Base-by-base conservation (phyloP, 2,113 vertebrate genomes). In the Ctenomys sociabilis region DNA sequence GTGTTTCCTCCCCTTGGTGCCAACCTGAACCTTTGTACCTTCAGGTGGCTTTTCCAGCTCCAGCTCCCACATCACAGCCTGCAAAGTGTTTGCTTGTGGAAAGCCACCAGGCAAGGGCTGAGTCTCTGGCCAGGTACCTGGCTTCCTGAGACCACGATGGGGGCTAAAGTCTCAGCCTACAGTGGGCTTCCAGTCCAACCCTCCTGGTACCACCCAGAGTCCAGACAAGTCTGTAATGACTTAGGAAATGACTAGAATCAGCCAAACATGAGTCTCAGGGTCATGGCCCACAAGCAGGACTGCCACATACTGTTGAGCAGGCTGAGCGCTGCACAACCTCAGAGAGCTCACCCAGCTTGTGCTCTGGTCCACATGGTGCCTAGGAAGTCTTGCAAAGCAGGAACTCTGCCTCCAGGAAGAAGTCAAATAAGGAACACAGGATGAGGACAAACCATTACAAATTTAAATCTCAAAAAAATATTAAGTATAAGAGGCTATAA, bases 1-100 rank as follows among this genome's bases (percentile, higher is more conserved):
- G 43, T 70, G 28, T 91, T 87, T 95, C 77, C 82, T 89, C 68
- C 63, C 91, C 75, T 73, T 8, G 2, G 70, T 81, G 68, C 86
- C 89, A 87, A 49, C 82, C 85, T 87, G 86, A 95, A 89, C 75
- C 32, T 43, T 21, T 63, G 43, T 89, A 84, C 85, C 32, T 95
- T 72, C 13, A 12, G 19, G 75, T 32, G 59, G 87, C 14, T 81
- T 84, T 86, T 77, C 4, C 0, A 83, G 32, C 35, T 81, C 77
- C 7, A 4, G 43, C 19, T 40, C 68, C 81, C 77, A 16, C 5
- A 24, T 1, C 1, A 0, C 75, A n/a, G 9, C 75, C 49, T 49
- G 24, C 26, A 54, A 59, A 49, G 45, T 32, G 37, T 77, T 54
- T 61, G 52, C 37, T 4, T 9, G 4, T 26, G 52, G 26, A 37